Conservation (phyloP, 2,888 invertebrate genomes). For the Limenitis camilla region DNA sequence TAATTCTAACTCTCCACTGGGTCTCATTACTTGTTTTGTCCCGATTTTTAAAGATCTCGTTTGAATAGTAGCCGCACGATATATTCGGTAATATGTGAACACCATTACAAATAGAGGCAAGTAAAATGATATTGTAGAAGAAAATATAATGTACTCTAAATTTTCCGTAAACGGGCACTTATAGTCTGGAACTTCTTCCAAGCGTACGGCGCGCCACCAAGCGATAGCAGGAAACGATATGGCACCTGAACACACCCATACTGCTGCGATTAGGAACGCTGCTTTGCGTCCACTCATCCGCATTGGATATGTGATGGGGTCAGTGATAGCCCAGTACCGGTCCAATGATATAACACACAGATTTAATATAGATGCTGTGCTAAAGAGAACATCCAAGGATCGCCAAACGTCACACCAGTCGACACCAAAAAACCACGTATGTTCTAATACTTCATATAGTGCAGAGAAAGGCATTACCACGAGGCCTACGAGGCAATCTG, state of each 20-base stretch:
- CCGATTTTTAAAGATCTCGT: constrained; percentile 92
- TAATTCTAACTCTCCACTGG: constrained; percentile 88
- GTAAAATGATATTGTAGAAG: constrained; percentile 98
- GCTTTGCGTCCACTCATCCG: constrained; percentile 93
- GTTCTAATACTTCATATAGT: constrained; percentile 89
- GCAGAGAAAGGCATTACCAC: constrained; percentile 99
- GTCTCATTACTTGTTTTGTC: constrained; percentile 90
- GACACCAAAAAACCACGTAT: constrained; percentile 95
- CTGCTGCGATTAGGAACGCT: constrained; percentile 89
- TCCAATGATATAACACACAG: constrained; percentile 97
- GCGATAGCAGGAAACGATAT: constrained; percentile 99
- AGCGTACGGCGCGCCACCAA: constrained; percentile 94
- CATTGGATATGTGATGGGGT: constrained; percentile 97
- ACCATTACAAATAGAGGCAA: constrained; percentile 97
- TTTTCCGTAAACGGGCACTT: constrained; percentile 98
- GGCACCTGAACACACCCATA: constrained; percentile 97
- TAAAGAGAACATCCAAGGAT: constrained; percentile 96
- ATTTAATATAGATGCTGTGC: constrained; percentile 97
- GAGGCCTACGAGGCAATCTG: constrained; percentile 95
- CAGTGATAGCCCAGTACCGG: constrained; percentile 98
- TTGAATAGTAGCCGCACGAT: constrained; percentile 94
- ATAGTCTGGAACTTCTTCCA: constrained; percentile 85
- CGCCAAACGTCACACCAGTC: constrained; percentile 99
- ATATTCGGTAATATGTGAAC: constrained; percentile 97
- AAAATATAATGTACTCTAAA: constrained; percentile 96